Evolutionary conservation across 1,140 invertebrate genomes (phyloP), one percentile per base, ranked within the genome.

Genomic region (Hesperophylax magnus): DNA sequence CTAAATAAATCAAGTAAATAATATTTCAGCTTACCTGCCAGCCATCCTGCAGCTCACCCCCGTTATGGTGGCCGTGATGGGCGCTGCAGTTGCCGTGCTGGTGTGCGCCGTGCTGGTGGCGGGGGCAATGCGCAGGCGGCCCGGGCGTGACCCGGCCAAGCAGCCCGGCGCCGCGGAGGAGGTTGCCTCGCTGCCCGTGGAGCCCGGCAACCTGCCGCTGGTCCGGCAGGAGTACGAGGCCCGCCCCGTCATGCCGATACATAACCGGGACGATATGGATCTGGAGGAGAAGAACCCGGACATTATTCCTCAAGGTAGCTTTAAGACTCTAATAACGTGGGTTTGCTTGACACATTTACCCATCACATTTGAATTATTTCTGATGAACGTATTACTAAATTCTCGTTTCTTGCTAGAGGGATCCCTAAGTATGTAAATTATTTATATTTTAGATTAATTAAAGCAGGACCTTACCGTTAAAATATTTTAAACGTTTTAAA

Each of bases 231-330:
- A 88, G 77, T 91, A 91, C 86, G 92, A 91, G 87, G 90, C 89
- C 80, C 87, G 89, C 78, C 90, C 87, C 65, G 87, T 91, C 81
- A 91, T 90, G 47, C 86, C 91, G 72, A 92, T 88, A 82, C 91
- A 91, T 83, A 88, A 90, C 58, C 86, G 87, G 34, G 89, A 89
- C 77, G 87, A 90, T 65, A 90, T 88, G 78, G 93, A 92, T 85
- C 87, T 92, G 56, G 93, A 94, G 85, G 93, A 94, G 83, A 94
- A 94, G 86, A 93, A 94, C 88, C 93, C 93, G 0, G 93, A 94
- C 85, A 93, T 94, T 81, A 93, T 94, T 85, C 93, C 93, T 34
- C 93, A 93, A 81, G 92, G 92, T 85, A 93, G 91, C 15, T 75
- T 65, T 72, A 3, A 4, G 17, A n/a, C n/a, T n/a, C n/a, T n/a